These are phyloP conservation scores for Cyprinodon brontotheroides DNA, from an alignment of 2,113 vertebrate species.

Conservation along the genomic window DNA sequence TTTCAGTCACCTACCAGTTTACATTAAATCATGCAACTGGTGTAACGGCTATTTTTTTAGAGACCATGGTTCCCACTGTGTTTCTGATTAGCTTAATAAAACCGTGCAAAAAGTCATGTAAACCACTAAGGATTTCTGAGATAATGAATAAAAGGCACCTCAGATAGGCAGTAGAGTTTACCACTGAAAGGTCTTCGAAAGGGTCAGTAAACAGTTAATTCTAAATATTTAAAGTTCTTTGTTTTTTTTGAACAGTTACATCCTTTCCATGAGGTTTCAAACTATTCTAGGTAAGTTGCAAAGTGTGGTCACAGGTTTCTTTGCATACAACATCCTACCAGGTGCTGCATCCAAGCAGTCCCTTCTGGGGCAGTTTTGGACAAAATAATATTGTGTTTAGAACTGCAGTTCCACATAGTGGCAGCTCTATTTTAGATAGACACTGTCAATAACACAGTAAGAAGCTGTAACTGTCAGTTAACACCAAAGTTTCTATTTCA, in stretches of 20 bases:
- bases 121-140: too few relatives aligned
- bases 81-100: too few relatives aligned
- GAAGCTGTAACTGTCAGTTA: constrained; percentile 19
- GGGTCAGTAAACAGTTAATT: not conserved
- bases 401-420: not conserved
- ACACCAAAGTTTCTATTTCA: constrained; percentile 26
- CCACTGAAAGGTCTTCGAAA: not conserved
- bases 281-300: not conserved
- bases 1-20: too few relatives aligned
- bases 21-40: too few relatives aligned
- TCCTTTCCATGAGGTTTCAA: not conserved
- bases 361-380: not conserved
- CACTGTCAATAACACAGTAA: not conserved
- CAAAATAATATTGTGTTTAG: not conserved
- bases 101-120: too few relatives aligned
- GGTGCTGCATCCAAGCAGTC: not conserved
- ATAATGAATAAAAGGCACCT: too few relatives aligned
- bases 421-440: not conserved
- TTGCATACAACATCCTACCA: not conserved
- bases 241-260: not conserved
- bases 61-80: too few relatives aligned
- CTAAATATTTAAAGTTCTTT: not conserved
- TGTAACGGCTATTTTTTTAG: too few relatives aligned
- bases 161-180: too few relatives aligned
- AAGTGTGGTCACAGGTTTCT: not conserved